These are phyloP conservation scores for cattle (Bos taurus) DNA, from an alignment of 2,113 vertebrate genomes.

Conservation along the genomic window DNA sequence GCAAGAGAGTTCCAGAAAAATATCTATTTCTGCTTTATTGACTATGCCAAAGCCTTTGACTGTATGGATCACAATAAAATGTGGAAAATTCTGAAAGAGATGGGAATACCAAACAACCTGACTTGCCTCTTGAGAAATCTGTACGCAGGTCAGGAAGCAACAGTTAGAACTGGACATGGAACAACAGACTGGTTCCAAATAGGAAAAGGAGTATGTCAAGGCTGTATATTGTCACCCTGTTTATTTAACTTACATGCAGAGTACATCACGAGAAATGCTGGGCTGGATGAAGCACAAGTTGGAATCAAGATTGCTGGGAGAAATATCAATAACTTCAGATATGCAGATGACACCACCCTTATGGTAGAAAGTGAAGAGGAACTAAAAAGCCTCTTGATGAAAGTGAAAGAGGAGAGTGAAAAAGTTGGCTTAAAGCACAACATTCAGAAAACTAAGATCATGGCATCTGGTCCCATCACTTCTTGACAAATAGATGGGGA, in stretches of 20 bases:
- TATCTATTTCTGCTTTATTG: background rate
- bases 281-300: background rate
- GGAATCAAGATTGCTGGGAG: background rate
- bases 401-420: background rate
- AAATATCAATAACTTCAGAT: background rate
- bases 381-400: background rate
- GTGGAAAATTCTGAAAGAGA: background rate
- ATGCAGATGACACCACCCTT: background rate
- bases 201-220: background rate
- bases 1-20: background rate
- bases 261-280: background rate
- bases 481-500: background rate
- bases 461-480: background rate
- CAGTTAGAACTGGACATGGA: background rate
- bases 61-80: background rate
- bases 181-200: background rate
- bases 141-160: background rate
- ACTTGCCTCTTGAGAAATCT: background rate
- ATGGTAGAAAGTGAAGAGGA: background rate
- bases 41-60: background rate
- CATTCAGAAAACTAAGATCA: background rate
- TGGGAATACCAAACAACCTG: background rate
- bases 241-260: background rate
- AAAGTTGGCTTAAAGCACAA: background rate
- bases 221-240: background rate